Evolutionary conservation across 1,140 invertebrate species (phyloP), one percentile per base, ranked within the genome.

Genomic region (Drosophila pseudoananassae): DNA sequence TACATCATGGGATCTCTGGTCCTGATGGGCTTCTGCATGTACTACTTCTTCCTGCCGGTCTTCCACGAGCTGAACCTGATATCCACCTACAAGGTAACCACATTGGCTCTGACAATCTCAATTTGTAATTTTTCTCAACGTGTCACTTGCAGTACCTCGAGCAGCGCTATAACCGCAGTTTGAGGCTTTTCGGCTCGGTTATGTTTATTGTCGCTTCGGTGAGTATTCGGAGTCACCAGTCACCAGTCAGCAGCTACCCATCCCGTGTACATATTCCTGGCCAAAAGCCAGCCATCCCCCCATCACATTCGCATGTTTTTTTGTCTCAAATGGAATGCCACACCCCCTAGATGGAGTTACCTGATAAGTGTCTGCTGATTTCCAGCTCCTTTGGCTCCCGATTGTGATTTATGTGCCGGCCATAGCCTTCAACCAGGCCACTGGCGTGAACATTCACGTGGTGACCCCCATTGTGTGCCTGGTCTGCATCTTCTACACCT

Each of bases 401-500:
- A 93, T 95, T 46, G 94, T 95, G 12, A 94, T 95, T 53, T 95
- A 95, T 71, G 94, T 95, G 4, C 94, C 95, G 20, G 94, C 95
- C 1, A 90, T 95, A 53, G 94, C 95, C 3, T 95, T 95, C 75
- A 95, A 95, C 91, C 94, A 95, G 93, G 97, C 98, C 6, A 98
- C 97, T 5, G 97, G 97, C 27, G 93, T 98, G 1, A 96, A 96
- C 69, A 94, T 97, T 12, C 96, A 97, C 77, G 91, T 96, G 12
- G 95, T 97, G 1, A 97, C 97, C 2, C 95, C 97, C 2, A 94
- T 96, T 12, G 96, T 98, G 31, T 98, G 97, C 78, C 91, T 97
- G 7, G 96, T 98, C 12, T 98, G 97, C 92, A 98, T 98, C 60
- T 97, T 98, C 91, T 98, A 98, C 84, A 98, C 98, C 0, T 95